Base-by-base conservation (phyloP, 1,140 invertebrate genomes). In the Apis laboriosa region DNA sequence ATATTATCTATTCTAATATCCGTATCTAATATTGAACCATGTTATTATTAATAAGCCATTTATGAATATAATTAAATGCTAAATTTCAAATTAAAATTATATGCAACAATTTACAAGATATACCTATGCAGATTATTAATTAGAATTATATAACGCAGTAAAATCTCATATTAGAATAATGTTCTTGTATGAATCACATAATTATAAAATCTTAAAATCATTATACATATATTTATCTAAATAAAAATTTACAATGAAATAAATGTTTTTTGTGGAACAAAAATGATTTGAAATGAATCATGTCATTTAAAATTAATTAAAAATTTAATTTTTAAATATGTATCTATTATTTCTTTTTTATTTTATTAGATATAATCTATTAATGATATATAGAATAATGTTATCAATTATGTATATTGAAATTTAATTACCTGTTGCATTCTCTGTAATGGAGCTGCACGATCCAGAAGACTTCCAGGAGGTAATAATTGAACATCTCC, bases 391-490 rank as follows among this genome's bases (percentile, higher is more conserved):
- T 56, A 56, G 55, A 56, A 43, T 43, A 43, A 43, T 43, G 5
- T 43, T 43, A 43, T 43, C 5, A 43, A 43, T 43, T 34, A 34
- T 34, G 34, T 34, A 43, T 7, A 43, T 68, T 8, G 8, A n/a
- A 43, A 4, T 68, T 17, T 49, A 1, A 64, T 92, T 94, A 97
- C 96, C 96, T 97, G 96, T 93, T 97, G 96, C 97, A 97, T 97
- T 93, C 96, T 95, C 91, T 97, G 97, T 67, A 97, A 95, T 66
- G 94, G 95, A 87, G 95, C 96, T 87, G 97, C 96, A 86, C 96
- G 95, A 90, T 97, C 97, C 77, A 97, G 92, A 84, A 97, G 96
- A 80, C 96, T 95, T 86, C 96, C 96, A 81, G 97, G 95, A 21
- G 94, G 93, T 75, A 94, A 77, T 80, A 97, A 92, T 89, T 97